Percentiles rank a stretch among this genome's conserved stretches.
Evolutionary conservation across 2,888 invertebrate species (phyloP).

Genomic region (Tineola bisselliella): DNA sequence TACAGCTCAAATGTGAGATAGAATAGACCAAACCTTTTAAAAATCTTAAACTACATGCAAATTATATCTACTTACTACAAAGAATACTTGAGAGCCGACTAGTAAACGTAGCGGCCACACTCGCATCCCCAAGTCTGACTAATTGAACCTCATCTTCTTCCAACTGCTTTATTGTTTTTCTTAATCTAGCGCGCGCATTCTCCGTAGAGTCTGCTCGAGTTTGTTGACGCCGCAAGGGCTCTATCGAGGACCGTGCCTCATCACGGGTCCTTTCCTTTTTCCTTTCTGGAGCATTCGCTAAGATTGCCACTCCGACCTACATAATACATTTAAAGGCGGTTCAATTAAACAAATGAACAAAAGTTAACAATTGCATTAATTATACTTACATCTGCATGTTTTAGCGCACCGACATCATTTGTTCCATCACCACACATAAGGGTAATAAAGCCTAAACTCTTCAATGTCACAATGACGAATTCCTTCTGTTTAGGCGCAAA

Average conservation of each 20-base stretch:
- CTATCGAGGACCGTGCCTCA: constrained; percentile 75
- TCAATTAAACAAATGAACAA: too few species aligned
- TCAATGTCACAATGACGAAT: constrained; percentile 89
- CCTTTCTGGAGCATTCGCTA: constrained; percentile 81
- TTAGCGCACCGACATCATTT: constrained; percentile 98
- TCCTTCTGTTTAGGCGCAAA: constrained; percentile 99
- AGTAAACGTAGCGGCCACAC: constrained; percentile 99
- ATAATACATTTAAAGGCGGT: too few species aligned
- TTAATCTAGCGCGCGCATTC: constrained; percentile 44
- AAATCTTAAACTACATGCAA: too few species aligned
- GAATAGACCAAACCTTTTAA: too few species aligned
- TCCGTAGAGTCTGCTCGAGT: constrained; percentile 44
- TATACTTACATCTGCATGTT: constrained; percentile 92
- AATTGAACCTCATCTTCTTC: constrained; percentile 88
- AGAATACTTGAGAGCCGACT: constrained; percentile 95
- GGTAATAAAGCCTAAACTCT: constrained; percentile 86
- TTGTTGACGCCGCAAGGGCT: constrained; percentile 19
- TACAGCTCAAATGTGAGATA: too few species aligned
- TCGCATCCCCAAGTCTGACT: constrained; percentile 97
- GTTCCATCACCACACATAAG: constrained; percentile 99
- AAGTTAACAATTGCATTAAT: too few species aligned
- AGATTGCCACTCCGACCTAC: constrained; percentile 86
- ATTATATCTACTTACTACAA: constrained; percentile 90
- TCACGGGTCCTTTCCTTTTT: constrained; percentile 44
- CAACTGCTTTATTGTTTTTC: constrained; percentile 82